A percentile compares a stretch with the other conserved stretches of the same genome.
phyloP scores from a whole-genome alignment of 1,140 invertebrate species.

The Dinoponera quadriceps region DNA sequence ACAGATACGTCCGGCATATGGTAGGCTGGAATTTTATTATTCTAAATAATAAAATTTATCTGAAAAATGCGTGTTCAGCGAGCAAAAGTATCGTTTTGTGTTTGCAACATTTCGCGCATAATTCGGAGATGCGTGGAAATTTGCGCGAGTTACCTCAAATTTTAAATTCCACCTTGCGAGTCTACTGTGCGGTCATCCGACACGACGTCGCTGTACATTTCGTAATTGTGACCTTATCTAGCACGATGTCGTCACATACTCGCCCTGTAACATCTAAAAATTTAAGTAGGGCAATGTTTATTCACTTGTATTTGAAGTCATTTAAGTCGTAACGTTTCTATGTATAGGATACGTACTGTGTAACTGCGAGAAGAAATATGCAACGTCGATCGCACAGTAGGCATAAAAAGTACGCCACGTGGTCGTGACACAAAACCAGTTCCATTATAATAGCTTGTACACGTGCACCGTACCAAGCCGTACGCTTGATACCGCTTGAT shows the following conservation, averaged over 20 bases:
- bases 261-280: too few species aligned
- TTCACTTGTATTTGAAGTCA: too few species aligned
- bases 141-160: background rate
- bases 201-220: too few species aligned
- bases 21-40: too few species aligned
- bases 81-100: background rate
- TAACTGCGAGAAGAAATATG: background rate
- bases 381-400: background rate
- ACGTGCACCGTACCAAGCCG: conserved; percentile 22
- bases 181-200: too few species aligned
- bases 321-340: background rate
- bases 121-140: background rate
- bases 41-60: background rate
- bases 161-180: too few species aligned
- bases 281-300: too few species aligned
- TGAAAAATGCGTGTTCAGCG: background rate
- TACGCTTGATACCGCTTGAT: conserved; percentile 28
- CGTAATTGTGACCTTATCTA: too few species aligned
- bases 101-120: background rate
- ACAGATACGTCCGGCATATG: conserved; percentile 7
- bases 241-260: too few species aligned
- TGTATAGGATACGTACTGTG: background rate
- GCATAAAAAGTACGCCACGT: background rate
- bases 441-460: background rate
- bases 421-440: background rate